Conservation (phyloP, 2,797 vertebrate genomes). For the Scomberomorus guttatus region DNA sequence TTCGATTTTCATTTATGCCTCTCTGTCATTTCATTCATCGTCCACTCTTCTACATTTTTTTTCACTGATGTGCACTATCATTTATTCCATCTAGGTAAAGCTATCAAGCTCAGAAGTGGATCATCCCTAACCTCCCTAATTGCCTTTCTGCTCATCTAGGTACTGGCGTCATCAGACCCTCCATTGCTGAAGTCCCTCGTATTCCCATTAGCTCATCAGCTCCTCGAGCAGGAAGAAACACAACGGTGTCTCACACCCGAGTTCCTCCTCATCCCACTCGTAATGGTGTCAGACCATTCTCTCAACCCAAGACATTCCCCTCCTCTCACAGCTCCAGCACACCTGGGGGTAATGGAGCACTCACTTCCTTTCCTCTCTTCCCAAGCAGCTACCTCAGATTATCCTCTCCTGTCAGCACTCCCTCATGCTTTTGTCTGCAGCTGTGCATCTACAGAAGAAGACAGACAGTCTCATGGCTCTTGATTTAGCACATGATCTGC, state of each 20-base stretch:
- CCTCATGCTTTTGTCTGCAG: slow-evolving; percentile 34
- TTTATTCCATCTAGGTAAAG: slow-evolving; percentile 71
- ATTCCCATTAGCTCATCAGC: slow-evolving; percentile 73
- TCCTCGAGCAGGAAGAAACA: slow-evolving; percentile 67
- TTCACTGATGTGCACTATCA: slow-evolving; percentile 54
- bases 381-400: slow-evolving; percentile 46
- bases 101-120: slow-evolving; percentile 40
- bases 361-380: slow-evolving; percentile 39
- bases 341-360: slow-evolving; percentile 76
- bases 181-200: slow-evolving; percentile 64
- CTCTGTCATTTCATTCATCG: slow-evolving; percentile 73
- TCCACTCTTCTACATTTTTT: slow-evolving; percentile 53
- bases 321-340: slow-evolving; percentile 73
- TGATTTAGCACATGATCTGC: slow-evolving; percentile 23
- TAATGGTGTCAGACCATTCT: slow-evolving; percentile 57
- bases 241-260: slow-evolving; percentile 46
- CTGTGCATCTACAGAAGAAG: slow-evolving; percentile 42
- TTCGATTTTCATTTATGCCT: slow-evolving; percentile 40
- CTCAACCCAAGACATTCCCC: slow-evolving; percentile 72
- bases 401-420: slow-evolving; percentile 36
- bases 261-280: slow-evolving; percentile 57
- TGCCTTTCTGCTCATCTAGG: slow-evolving; percentile 80
- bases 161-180: slow-evolving; percentile 50
- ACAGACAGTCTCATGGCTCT: slow-evolving; percentile 37
- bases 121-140: slow-evolving; percentile 46